phyloP scores from a whole-genome alignment of 2,113 vertebrate species.

The Nettapus auritus region DNA sequence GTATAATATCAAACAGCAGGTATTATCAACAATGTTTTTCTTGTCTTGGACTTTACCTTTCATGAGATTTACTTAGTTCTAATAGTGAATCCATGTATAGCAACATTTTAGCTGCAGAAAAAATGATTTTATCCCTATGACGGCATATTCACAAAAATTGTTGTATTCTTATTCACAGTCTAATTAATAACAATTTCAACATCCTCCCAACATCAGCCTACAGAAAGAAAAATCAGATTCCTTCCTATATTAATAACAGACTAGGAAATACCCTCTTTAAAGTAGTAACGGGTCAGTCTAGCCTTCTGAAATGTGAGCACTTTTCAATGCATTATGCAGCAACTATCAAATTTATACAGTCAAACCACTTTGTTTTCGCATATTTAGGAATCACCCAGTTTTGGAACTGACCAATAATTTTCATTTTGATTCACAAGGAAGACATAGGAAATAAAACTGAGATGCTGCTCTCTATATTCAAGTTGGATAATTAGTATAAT shows the following conservation, averaged over 20 bases:
- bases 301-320: background rate
- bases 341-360: background rate
- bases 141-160: rapidly evolving
- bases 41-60: background rate
- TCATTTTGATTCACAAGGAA: background rate
- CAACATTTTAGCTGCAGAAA: background rate
- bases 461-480: background rate
- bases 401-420: background rate
- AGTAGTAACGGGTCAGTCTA: background rate
- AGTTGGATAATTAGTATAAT: background rate
- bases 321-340: background rate
- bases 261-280: background rate
- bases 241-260: background rate
- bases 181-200: background rate
- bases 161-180: rapidly evolving
- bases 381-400: background rate
- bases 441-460: background rate
- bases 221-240: background rate
- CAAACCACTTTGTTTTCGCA: background rate
- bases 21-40: background rate
- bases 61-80: background rate
- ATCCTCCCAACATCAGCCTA: background rate
- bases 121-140: background rate
- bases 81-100: background rate
- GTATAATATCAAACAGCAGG: background rate